These are phyloP conservation scores for Odobenus rosmarus DNA, from an alignment of 2,113 vertebrate species.

Conservation along the genomic window DNA sequence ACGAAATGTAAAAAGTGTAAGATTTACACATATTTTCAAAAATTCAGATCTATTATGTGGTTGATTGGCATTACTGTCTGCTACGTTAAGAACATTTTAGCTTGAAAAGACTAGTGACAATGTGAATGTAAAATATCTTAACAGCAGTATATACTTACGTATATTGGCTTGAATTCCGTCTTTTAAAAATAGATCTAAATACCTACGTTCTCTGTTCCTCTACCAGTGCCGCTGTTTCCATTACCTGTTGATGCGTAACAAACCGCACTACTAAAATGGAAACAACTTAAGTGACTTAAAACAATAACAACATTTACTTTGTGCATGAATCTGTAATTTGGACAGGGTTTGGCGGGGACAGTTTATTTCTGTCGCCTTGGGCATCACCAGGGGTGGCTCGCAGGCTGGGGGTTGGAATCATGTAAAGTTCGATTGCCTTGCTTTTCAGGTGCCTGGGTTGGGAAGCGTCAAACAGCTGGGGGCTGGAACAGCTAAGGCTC, in stretches of 20 bases:
- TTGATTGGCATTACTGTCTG: background rate
- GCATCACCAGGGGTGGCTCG: background rate
- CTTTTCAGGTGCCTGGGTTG: background rate
- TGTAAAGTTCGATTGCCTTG: background rate
- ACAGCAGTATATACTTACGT: background rate
- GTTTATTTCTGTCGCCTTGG: background rate
- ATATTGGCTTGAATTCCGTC: background rate
- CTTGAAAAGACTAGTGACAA: constrained; percentile 28
- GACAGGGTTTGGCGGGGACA: background rate
- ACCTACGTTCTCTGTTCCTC: background rate
- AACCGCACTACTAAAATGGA: background rate
- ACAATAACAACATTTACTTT: background rate
- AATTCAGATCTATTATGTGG: background rate
- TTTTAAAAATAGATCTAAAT: background rate
- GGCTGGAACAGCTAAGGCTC: background rate
- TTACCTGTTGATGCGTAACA: background rate
- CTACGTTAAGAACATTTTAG: background rate
- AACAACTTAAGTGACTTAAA: background rate
- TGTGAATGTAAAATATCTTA: background rate
- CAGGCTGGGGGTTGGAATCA: background rate
- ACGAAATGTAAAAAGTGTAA: background rate
- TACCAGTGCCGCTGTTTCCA: background rate
- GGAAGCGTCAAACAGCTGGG: background rate
- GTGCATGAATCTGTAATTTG: background rate
- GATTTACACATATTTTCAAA: background rate